These are phyloP conservation scores for Monochamus saltuarius DNA, from an alignment of 1,140 invertebrate species.

Conservation along the genomic window DNA sequence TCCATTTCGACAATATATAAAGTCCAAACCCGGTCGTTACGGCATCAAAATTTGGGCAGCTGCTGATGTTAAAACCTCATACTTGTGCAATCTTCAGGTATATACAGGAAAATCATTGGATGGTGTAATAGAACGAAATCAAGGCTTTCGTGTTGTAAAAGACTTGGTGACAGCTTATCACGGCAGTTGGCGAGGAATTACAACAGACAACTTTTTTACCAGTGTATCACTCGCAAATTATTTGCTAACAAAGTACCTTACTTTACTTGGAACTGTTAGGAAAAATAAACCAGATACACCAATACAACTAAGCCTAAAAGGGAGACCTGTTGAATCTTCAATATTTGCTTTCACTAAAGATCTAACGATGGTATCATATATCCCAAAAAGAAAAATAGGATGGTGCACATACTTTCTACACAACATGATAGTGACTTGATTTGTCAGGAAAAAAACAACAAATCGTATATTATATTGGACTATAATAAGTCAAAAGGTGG, in stretches of 20 bases:
- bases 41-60: no score
- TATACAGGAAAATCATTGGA: no score
- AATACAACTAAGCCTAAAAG: slow-evolving; percentile 7
- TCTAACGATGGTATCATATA: slow-evolving; percentile 35
- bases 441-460: slow-evolving; percentile 1
- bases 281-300: slow-evolving; percentile 20
- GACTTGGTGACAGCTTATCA: no score
- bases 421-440: slow-evolving; percentile 30
- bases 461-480: no score
- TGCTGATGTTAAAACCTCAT: no score
- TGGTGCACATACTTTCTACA: slow-evolving; percentile 36
- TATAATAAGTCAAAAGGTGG: slow-evolving; percentile 27
- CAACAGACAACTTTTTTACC: slow-evolving; percentile 15
- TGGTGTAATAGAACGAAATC: no score
- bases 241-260: slow-evolving; percentile 5
- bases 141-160: no score
- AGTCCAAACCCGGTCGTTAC: no score
- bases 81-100: no score
- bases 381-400: slow-evolving; percentile 35
- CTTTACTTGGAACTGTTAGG: slow-evolving; percentile 9
- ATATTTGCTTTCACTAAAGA: slow-evolving; percentile 40
- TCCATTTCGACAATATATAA: no score
- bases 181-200: no score
- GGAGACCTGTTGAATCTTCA: neutral
- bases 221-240: slow-evolving; percentile 13